Conservation (phyloP, 1,140 invertebrate species). For the Eufriesea mexicana region DNA sequence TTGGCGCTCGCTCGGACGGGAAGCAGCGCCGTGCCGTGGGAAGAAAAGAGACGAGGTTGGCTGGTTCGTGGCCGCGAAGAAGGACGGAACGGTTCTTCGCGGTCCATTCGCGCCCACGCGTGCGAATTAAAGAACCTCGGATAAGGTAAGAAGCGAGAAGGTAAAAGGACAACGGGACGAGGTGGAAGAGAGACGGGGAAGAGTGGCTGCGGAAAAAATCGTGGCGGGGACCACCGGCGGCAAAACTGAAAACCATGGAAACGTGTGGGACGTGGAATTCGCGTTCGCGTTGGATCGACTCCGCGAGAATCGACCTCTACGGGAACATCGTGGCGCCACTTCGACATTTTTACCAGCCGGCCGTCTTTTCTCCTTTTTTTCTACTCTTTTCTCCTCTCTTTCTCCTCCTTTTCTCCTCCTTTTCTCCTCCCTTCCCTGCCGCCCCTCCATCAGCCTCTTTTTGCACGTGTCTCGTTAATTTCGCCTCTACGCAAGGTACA, state of each 20-base stretch:
- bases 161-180: constrained; percentile 24
- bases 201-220: constrained; percentile 48
- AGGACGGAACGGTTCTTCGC: constrained; percentile 40
- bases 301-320: constrained; percentile 59
- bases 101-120: constrained; percentile 68
- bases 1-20: constrained; percentile 38
- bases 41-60: constrained; percentile 8
- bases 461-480: constrained; percentile 35
- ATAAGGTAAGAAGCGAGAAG: constrained; percentile 61
- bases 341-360: constrained; percentile 49
- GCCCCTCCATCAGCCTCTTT: neutral
- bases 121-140: constrained; percentile 73
- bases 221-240: constrained; percentile 49
- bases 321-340: constrained; percentile 64
- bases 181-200: constrained; percentile 8
- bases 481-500: neutral
- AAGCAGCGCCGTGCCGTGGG: constrained; percentile 9
- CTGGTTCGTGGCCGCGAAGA: constrained; percentile 23
- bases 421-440: neutral
- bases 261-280: constrained; percentile 64
- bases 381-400: neutral
- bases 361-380: neutral
- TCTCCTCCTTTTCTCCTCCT: too few species aligned
- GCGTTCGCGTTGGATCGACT: constrained; percentile 37
- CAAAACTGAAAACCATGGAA: constrained; percentile 66